Base-by-base conservation (phyloP, 2,888 invertebrate species). In the Hecatera dysodea region DNA sequence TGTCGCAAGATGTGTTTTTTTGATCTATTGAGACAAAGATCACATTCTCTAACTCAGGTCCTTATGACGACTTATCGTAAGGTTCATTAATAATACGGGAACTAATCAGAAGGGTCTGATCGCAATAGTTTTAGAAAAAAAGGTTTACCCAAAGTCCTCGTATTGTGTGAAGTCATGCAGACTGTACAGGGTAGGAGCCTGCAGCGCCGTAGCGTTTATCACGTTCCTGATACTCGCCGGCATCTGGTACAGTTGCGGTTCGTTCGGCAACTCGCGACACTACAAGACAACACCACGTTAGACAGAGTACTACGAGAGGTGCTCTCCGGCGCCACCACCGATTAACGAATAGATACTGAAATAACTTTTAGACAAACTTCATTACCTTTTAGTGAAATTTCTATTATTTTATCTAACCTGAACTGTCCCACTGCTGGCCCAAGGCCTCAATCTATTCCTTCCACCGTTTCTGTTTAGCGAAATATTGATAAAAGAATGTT, bases 221-320 rank as follows among this genome's bases (percentile, higher is more conserved):
- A 88, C 79, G 52, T 60, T 78, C 29, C 84, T 75, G 70, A 89
- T 75, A 67, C 81, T 81, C n/a, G 83, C 22, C 63, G 92, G 90
- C 88, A 87, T 88, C 72, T 86, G 83, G 72, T 88, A 89, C 72
- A 91, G 81, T 69, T 88, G 88, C 64, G 93, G 92, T 85, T 93
- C 92, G 39, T 89, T 75, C 12, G 94, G 94, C 82, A 94, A 75
- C 84, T 94, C 92, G 68, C 94, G 94, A 74, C 94, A 93, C 94
- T 95, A 61, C 56, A 73, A 17, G 11, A 72, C 56, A 66, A 33
- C 19, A 56, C 11, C 27, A 65, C 36, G 19, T 65, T 19, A 64
- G 12, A 50, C 1, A 50, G 24, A 27, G 71, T 50, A 27, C n/a
- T 39, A 24, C 4, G 15, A 22, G 19, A 33, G 48, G 22, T 9